phyloP scores from a whole-genome alignment of 1,140 invertebrate genomes.

The Helicorthomorpha holstii region DNA sequence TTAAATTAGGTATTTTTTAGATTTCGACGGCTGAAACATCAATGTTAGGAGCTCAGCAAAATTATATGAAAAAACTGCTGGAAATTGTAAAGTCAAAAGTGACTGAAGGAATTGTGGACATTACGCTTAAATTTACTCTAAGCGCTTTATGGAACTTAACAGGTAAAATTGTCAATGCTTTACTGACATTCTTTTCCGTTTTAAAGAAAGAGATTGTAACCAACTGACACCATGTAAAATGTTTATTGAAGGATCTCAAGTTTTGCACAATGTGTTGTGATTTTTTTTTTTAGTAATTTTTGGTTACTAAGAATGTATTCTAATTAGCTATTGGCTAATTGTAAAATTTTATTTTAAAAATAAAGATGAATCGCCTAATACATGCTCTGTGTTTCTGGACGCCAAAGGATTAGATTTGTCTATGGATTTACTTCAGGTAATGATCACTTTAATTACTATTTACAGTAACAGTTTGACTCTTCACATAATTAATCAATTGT shows the following conservation, averaged over 20 bases:
- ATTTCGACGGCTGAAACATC: conserved; percentile 58
- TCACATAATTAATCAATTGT: neutral
- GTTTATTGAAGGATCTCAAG: too few relatives aligned
- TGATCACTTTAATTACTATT: neutral
- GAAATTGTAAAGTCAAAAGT: conserved; percentile 46
- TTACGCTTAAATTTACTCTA: conserved; percentile 62
- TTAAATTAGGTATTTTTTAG: conserved; percentile 21
- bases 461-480: conserved; percentile 1
- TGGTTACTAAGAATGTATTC: too few relatives aligned
- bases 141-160: conserved; percentile 71
- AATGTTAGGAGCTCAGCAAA: conserved; percentile 43
- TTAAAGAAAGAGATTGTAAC: neutral
- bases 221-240: too few relatives aligned
- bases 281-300: too few relatives aligned
- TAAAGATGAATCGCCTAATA: conserved; percentile 47
- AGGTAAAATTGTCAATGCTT: conserved; percentile 19
- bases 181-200: conserved; percentile 8
- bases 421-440: conserved; percentile 40
- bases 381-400: conserved; percentile 52
- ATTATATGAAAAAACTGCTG: conserved; percentile 56
- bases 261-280: too few relatives aligned
- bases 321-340: neutral
- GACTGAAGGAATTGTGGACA: conserved; percentile 40
- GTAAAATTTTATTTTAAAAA: conserved; percentile 3
- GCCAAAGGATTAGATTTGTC: conserved; percentile 52